Evolutionary conservation across 1,140 invertebrate genomes (phyloP), one percentile per base, ranked within the genome.

Genomic region (Drosophila asahinai): DNA sequence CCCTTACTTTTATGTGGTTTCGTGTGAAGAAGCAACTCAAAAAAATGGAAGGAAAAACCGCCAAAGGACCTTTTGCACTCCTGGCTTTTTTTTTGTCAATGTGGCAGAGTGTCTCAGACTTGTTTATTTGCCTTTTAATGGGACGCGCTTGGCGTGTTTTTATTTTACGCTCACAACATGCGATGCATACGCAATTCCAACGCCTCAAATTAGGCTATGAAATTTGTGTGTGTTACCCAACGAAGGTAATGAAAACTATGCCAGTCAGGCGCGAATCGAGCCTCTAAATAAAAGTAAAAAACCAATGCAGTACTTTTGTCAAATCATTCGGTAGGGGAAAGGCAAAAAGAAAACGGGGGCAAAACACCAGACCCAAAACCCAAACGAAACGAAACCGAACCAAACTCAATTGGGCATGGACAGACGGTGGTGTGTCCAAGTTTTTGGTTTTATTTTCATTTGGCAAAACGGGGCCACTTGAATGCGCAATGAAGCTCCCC

Each of bases 391-490:
- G 38, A 68, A 63, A 63, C 58, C 45, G 73, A 83, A 74, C 40
- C 75, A 47, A 80, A 71, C 54, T 87, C 84, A 87, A 87, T 87
- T 83, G 84, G 86, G 67, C 84, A 68, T 89, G 62, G 67, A 74
- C 68, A n/a, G 40, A 57, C 77, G 59, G 77, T 42, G 52, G 59
- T 47, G 61, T 57, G 51, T 68, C 55, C 59, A 73, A 72, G 66
- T 83, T 73, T 75, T 71, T 47, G 64, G 82, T 54, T 89, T 87
- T 75, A 78, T 68, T 80, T 77, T 83, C 58, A 68, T 83, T 86
- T 86, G 74, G 73, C 30, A 66, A 81, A 87, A 89, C 72, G 81
- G 81, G 86, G 81, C 84, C 84, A 90, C 77, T 89, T 90, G 84
- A 89, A 89, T 89, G 78, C 86, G 70, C 78, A 89, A 89, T 89